Evolutionary conservation across 2,888 invertebrate genomes (phyloP).

Genomic region (Drosophila lacicola): DNA sequence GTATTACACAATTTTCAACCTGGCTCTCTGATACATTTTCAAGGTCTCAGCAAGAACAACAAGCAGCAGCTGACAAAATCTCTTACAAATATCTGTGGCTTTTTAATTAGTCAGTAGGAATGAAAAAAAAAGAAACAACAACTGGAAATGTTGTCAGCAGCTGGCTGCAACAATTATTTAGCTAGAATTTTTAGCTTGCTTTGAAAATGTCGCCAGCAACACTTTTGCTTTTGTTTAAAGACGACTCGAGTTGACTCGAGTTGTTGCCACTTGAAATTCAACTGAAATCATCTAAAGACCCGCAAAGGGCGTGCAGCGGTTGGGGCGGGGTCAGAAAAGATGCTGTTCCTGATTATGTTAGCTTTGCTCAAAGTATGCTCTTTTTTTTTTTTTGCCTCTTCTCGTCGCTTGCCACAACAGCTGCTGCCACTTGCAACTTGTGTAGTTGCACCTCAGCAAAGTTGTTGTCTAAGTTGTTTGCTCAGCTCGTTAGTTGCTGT

Average conservation of each 20-base stretch:
- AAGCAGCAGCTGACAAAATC: constrained; percentile 51
- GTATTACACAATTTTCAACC: constrained; percentile 13
- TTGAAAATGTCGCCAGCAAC: constrained; percentile 53
- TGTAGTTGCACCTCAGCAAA: constrained; percentile 49
- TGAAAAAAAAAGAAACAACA: constrained; percentile 17
- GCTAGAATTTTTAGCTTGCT: constrained; percentile 63
- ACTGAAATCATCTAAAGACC: constrained; percentile 30
- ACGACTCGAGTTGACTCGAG: constrained; percentile 5
- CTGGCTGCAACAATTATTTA: constrained; percentile 59
- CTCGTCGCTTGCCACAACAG: constrained; percentile 29
- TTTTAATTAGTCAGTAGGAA: constrained; percentile 54
- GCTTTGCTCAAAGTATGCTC: constrained; percentile 12
- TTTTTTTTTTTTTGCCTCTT: not conserved
- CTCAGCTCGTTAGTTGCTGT: constrained; percentile 27
- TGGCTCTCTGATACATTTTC: constrained; percentile 16
- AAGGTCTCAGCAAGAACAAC: constrained; percentile 36
- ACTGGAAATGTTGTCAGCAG: constrained; percentile 52
- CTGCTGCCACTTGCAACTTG: constrained; percentile 55
- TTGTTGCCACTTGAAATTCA: constrained; percentile 32
- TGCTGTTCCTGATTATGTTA: constrained; percentile 44
- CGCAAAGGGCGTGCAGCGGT: too few relatives aligned
- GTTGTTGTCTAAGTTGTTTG: constrained; percentile 52
- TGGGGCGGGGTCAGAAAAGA: not conserved
- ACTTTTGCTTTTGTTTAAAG: constrained; percentile 73
- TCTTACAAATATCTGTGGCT: constrained; percentile 46